Evolutionary conservation across 1,140 invertebrate species (phyloP), one percentile per base, ranked within the genome.

Genomic region (Eufriesea mexicana): DNA sequence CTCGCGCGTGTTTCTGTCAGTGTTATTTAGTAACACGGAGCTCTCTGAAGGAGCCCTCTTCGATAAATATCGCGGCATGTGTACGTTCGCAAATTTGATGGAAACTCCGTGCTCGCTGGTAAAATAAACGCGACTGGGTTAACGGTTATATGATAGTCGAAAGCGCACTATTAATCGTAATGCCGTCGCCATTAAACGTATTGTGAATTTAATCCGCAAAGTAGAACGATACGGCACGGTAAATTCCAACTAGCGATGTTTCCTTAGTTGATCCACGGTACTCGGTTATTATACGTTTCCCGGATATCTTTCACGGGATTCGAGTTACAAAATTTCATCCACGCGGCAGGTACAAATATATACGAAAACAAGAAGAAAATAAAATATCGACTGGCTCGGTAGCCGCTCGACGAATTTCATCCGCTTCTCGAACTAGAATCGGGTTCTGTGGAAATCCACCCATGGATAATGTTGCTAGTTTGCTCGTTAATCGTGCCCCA

Each of bases 41-140:
- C 57, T 18, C 35, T 35, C 35, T 35, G 16, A 23, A 72, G n/a
- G 9, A 71, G 47, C 20, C 42, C 28, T 25, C 25, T 45, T 75
- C 54, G 25, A 84, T 49, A 80, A 84, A 74, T 68, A 84, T 79
- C 28, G 51, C 18, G 5, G 47, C 25, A n/a, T n/a, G n/a, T 18
- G 55, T 28, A 23, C 68, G 18, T 5, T n/a, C 35, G 55, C 51
- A 84, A 67, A 59, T 70, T 28, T 28, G 7, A 55, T 45, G 49
- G 25, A 51, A 78, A 68, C n/a, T 57, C 0, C 35, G 18, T 18
- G 9, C 4, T 66, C 18, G 35, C 35, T 66, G 7, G 45, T 14
- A n/a, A 73, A 62, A 47, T 28, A 51, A 72, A 62, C 70, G 25
- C 14, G 12, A 20, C 25, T 42, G n/a, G 2, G 6, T 57, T 59